Evolutionary conservation across 2,888 invertebrate genomes (phyloP), one percentile per base, ranked within the genome.

Genomic region (Zele albiditarsus): DNA sequence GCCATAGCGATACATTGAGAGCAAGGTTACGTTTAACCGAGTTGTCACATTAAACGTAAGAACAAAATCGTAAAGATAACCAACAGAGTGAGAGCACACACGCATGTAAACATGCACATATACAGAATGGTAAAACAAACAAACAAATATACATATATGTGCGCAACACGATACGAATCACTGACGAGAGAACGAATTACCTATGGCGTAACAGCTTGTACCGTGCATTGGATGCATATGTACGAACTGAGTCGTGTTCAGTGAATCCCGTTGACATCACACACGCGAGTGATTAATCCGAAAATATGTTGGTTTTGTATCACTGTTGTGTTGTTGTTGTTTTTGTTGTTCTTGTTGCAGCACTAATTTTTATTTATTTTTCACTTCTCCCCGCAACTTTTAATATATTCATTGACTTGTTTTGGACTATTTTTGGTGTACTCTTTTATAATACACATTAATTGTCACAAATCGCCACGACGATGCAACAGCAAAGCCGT

Each of bases 251-350:
- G 77, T 79, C 82, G 83, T 81, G 83, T 78, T 80, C 80, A 83
- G 82, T 83, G 82, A 85, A 84, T 85, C 86, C 85, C 84, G 85
- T 85, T 85, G 86, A 85, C 83, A 82, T 83, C 79, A 77, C 79
- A 79, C 77, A 78, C 79, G 74, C 79, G 70, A 77, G 76, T 78
- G 74, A 71, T 75, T 75, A 66, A 73, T 73, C 69, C 73, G 49
- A 58, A 63, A 74, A 63, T 68, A 42, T 72, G 28, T 63, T 71
- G 25, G 20, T 33, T 31, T 27, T 12, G 20, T 25, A 46, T 10
- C 28, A 16, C 27, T 4, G 28, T 16, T 25, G 10, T 53, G 14
- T 27, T 31, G n/a, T n/a, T n/a, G n/a, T n/a, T n/a, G n/a, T n/a
- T n/a, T n/a, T n/a, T n/a, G n/a, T n/a, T n/a, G n/a, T n/a, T n/a